Percentiles rank a stretch among this genome's conserved stretches.
Conservation (phyloP, 2,797 vertebrate species). For the Chelmon rostratus region DNA sequence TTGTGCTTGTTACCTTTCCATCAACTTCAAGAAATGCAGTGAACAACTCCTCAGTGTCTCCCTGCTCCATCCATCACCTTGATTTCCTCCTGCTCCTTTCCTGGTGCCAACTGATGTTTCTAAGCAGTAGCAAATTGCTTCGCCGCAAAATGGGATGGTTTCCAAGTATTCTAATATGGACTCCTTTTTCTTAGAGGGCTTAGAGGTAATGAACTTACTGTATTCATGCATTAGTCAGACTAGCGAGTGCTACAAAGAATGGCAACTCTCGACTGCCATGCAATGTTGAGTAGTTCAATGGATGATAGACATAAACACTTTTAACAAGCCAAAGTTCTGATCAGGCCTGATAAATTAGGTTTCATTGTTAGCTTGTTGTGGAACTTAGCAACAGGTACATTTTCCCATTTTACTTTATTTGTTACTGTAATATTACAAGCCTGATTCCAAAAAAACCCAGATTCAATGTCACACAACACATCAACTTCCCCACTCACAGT, state of each 20-base stretch:
- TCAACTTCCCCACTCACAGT: neutral
- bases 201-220: constrained; percentile 8
- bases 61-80: neutral
- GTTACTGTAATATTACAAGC: neutral
- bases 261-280: neutral
- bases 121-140: constrained; percentile 4
- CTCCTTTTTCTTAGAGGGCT: neutral
- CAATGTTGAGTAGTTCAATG: neutral
- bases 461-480: neutral
- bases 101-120: constrained; percentile 13
- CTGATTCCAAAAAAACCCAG: too few relatives aligned
- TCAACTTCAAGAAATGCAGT: neutral
- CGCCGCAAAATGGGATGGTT: constrained; percentile 16
- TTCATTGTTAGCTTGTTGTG: neutral
- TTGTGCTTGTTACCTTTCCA: neutral
- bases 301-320: neutral
- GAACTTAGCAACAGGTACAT: neutral
- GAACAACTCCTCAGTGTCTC: neutral
- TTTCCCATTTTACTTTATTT: neutral
- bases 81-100: neutral
- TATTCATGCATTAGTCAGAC: constrained; percentile 8
- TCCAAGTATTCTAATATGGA: neutral
- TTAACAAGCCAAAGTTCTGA: neutral
- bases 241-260: neutral
- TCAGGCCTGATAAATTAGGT: neutral